Evolutionary conservation across 92 coral and sea anemone genomes (phyloP).

Genomic region (Epizoanthus rinbou): DNA sequence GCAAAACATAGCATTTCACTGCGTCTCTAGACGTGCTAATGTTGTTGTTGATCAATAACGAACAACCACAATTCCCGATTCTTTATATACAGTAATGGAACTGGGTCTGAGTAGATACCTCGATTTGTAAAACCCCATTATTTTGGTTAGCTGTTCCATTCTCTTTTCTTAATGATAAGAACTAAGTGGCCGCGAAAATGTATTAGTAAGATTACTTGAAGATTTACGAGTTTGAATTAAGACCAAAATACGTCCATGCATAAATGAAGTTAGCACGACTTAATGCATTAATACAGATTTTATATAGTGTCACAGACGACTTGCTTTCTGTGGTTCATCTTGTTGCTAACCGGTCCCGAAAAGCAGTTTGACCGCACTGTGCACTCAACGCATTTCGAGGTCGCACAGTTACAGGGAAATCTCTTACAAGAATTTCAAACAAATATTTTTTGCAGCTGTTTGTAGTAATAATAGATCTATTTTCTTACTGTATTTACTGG

Average conservation of each 20-base stretch:
- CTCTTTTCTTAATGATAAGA: no score
- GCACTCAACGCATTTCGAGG: neutral
- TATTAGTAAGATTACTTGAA: neutral
- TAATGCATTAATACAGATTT: neutral
- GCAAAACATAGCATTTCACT: no score
- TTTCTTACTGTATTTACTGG: neutral
- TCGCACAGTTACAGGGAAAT: constrained; percentile 25
- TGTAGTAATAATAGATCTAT: neutral
- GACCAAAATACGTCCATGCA: neutral
- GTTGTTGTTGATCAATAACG: no score
- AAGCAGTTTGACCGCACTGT: constrained; percentile 9
- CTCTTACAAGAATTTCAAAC: constrained; percentile 12
- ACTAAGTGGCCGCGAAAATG: no score
- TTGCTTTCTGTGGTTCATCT: constrained; percentile 21
- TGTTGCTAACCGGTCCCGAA: constrained; percentile 14
- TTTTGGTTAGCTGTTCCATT: no score
- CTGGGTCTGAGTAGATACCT: no score
- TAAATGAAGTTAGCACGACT: neutral
- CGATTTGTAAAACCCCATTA: no score
- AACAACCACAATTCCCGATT: no score
- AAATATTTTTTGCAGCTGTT: constrained; percentile 28
- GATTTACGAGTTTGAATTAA: neutral
- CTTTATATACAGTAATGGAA: no score
- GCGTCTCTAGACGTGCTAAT: no score
- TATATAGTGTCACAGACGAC: neutral